Base-by-base conservation (phyloP, 2,888 invertebrate species). In the Leuctra nigra region DNA sequence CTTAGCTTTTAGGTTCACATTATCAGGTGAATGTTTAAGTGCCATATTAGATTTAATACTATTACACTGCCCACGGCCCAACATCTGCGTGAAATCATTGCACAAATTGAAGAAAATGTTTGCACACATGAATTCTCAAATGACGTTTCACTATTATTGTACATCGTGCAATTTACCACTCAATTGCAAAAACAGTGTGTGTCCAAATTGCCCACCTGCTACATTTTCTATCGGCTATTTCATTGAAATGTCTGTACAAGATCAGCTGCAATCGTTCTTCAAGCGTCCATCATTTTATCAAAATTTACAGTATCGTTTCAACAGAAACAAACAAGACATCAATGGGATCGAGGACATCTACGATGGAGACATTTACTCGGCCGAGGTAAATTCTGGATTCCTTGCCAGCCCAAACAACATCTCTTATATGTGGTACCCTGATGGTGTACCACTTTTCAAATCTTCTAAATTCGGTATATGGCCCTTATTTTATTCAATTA, bases 401-500 rank as follows among this genome's bases (percentile, higher is more conserved):
- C 29, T 29, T 14, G n/a, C 6, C 7, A 16, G 25, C 39, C 38
- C 39, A 23, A 54, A 55, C 23, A 59, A 60, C 55, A 59, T 63
- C 25, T 60, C 61, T 9, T 59, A 61, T 33, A 61, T 48, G 2
- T 62, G 62, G 62, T 61, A 61, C 36, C 46, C 59, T 25, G 64
- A 64, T 58, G 63, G 63, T 1, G 54, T 64, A 20, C 54, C 59
- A 39, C 53, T 63, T 4, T 63, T 58, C 18, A 57, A 58, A 53
- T 61, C 60, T 1, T 57, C 60, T 9, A 60, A 61, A 47, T 55
- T 58, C 24, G 23, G 38, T 25, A 54, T 63, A 20, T 61, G 61
- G 59, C 63, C 62, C 2, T 9, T 64, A 13, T 64, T 60, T 55
- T 47, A 64, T 35, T 38, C 53, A 13, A 60, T 64, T 9, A 64